Evolutionary conservation across 2,797 vertebrate species (phyloP), one percentile per base, ranked within the genome.

Genomic region (Cossypha caffra): DNA sequence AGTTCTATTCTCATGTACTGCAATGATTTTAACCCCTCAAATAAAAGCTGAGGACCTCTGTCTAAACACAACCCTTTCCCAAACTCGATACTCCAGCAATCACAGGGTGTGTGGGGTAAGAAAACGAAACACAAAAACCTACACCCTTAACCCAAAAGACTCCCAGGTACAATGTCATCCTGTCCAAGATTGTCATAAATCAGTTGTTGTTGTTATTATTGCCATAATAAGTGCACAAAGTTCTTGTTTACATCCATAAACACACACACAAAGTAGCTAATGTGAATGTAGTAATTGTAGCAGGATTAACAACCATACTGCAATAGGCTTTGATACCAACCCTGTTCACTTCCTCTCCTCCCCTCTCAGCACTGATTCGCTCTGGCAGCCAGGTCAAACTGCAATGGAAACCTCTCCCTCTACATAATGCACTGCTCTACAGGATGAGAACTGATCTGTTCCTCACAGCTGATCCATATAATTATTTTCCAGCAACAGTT

Each of bases 131-230:
- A 29, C 33, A 31, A 40, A 62, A 64, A 3, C 24, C 37, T 16
- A 7, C 2, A 5, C 20, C 17, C 23, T 40, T 35, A 73, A 7
- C 7, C 50, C 1, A 0, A 25, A 42, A 73, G 29, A 33, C 13
- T 62, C 52, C 20, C 20, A 45, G 68, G 37, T 50, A 64, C 59
- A 87, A 55, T 35, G 54, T 66, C 29, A 62, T 28, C 35, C 40
- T 29, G 21, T 12, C 43, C 68, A 55, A 63, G 51, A 21, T 1
- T 40, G 26, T 57, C 73, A 64, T 21, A 38, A 47, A 64, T 54
- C 16, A 48, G 25, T 48, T 26, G 47, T 48, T 48, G 25, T 48
- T 26, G 47, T 48, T 48, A 48, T 26, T 48, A 26, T 48, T 48
- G 47, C 14, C 47, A 48, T 16, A 25, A 16, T 12, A 48, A 67